Percentiles rank a stretch among this genome's conserved stretches.
Conservation (phyloP, 1,140 invertebrate genomes). For the Acromyrmex heyeri region DNA sequence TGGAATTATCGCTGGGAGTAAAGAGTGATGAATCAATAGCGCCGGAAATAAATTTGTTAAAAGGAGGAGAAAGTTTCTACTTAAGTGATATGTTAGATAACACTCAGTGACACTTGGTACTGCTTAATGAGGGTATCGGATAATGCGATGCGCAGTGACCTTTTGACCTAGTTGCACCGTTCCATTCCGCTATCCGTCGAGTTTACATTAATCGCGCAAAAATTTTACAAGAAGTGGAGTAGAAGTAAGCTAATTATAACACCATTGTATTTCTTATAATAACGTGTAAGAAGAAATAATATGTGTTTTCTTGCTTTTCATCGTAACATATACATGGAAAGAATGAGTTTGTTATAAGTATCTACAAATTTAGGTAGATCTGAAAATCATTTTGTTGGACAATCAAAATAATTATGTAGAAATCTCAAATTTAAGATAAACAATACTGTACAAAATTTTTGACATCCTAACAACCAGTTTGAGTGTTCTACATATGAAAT, state of each 20-base stretch:
- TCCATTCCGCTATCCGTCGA: constrained; percentile 7
- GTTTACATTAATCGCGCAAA: constrained; percentile 38
- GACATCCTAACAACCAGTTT: too few relatives aligned
- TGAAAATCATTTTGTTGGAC: too few relatives aligned
- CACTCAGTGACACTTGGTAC: constrained; percentile 34
- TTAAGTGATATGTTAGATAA: constrained; percentile 9
- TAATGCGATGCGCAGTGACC: constrained; percentile 48
- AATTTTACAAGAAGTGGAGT: constrained; percentile 30
- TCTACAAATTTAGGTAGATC: too few relatives aligned
- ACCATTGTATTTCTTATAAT: constrained; percentile 10
- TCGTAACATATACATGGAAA: neutral
- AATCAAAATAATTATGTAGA: too few relatives aligned
- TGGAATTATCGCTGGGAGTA: neutral
- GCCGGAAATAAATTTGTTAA: constrained; percentile 26
- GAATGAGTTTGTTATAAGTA: too few relatives aligned
- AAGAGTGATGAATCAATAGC: neutral
- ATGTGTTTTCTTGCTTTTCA: neutral
- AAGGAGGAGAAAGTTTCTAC: constrained; percentile 25
- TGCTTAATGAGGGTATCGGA: constrained; percentile 42
- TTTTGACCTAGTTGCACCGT: constrained; percentile 48
- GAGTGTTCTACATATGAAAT: neutral
- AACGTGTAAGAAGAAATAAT: neutral
- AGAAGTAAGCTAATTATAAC: constrained; percentile 38
- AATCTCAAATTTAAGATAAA: too few relatives aligned
- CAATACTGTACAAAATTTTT: too few relatives aligned